A percentile compares a stretch with the other conserved stretches of the same genome.
These are phyloP conservation scores for Jaculus jaculus DNA, from an alignment of 2,113 vertebrate genomes.

Conservation along the genomic window DNA sequence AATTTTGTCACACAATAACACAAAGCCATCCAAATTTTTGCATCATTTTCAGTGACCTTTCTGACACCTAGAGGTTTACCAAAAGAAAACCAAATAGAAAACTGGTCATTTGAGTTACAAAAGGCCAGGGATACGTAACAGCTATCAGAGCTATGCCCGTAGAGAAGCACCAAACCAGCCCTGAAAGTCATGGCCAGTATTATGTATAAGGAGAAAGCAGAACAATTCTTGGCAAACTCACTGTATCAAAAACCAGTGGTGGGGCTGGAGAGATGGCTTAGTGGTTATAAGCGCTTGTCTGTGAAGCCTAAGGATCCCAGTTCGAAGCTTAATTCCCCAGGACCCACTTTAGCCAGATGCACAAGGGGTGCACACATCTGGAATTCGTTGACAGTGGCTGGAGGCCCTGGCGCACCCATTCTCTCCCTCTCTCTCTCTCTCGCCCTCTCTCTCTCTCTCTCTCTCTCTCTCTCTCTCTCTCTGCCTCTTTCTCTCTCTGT, in stretches of 20 bases:
- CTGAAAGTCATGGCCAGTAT: neutral
- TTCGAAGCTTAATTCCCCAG: too few relatives aligned
- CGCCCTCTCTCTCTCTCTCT: too few relatives aligned
- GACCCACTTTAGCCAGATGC: too few relatives aligned
- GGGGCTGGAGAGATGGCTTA: too few relatives aligned
- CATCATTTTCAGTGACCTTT: conserved; percentile 6
- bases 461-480: too few relatives aligned
- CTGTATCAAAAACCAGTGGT: neutral
- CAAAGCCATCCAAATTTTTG: neutral
- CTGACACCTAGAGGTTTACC: neutral
- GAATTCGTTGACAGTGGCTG: too few relatives aligned
- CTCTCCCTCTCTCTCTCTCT: too few relatives aligned
- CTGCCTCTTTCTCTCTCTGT: too few relatives aligned
- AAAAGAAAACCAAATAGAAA: conserved; percentile 22
- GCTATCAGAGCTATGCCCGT: neutral
- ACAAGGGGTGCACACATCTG: too few relatives aligned
- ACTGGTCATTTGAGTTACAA: neutral
- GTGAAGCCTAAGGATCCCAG: too few relatives aligned
- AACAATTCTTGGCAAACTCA: conserved; percentile 12
- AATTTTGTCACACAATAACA: neutral
- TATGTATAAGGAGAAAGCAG: neutral
- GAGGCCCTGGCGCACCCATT: too few relatives aligned
- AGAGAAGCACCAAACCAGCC: neutral
- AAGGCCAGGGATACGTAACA: neutral
- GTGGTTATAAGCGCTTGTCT: too few relatives aligned